Base-by-base conservation (phyloP, 1,140 invertebrate genomes). In the Neodiprion pinetum region DNA sequence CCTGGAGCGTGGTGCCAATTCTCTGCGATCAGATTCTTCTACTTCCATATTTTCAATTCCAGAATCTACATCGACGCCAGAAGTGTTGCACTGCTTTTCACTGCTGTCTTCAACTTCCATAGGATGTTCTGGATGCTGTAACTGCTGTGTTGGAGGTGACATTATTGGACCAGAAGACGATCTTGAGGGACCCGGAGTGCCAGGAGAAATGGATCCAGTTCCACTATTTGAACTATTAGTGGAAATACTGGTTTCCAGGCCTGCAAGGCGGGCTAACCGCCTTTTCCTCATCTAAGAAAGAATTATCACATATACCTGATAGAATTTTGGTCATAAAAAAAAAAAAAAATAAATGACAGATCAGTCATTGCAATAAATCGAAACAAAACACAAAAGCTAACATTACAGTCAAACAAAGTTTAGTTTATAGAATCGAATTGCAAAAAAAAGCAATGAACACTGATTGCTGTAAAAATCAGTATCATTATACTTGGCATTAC, bases 11-110 rank as follows among this genome's bases (percentile, higher is more conserved):
- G 86, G 80, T 70, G 81, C 73, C 53, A 78, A 76, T 72, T 90
- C 87, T 85, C 88, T 88, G 70, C 84, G 82, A 74, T 89, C 85
- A 5, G 82, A 83, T 73, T 90, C 89, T 28, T 93, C 92, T 7
- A 94, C 93, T 85, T 94, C 93, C 93, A 94, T 95, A 81, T 92
- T 94, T 84, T 94, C 93, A 82, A 94, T 93, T 11, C 93, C 93
- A 66, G 93, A 94, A 87, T 94, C 93, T 61, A 93, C 92, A 86
- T 94, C 93, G 50, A 92, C 89, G 72, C 87, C 88, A 48, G 82
- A 86, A 71, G 81, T 89, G 76, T 87, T 89, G 72, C 83, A 84
- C 75, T 91, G 88, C 78, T 90, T 89, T 48, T 87, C 82, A 75
- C 85, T 88, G 49, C 78, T 87, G 72, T 92, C 90, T 79, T 92